Percentiles rank a stretch among this genome's conserved stretches.
These are phyloP conservation scores for Crocuta crocuta DNA, from an alignment of 2,113 vertebrate genomes.

Conservation along the genomic window DNA sequence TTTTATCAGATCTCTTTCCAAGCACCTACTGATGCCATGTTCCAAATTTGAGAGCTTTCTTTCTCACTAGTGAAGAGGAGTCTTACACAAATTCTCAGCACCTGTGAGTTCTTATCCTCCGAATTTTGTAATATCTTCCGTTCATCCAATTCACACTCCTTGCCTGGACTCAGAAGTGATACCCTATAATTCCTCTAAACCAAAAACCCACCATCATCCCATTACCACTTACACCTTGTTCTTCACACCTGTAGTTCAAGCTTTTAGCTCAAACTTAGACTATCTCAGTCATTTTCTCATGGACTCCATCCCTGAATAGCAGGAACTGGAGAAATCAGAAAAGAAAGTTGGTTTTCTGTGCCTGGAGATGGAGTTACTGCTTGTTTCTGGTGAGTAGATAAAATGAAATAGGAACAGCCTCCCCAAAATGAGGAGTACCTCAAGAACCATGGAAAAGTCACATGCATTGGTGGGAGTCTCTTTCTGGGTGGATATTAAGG, in stretches of 20 bases:
- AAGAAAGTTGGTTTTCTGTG: background rate
- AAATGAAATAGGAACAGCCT: background rate
- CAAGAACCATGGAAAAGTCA: background rate
- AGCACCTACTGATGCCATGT: background rate
- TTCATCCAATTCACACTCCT: background rate
- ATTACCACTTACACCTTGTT: background rate
- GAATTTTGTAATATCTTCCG: background rate
- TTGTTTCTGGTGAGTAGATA: background rate
- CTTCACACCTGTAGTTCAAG: background rate
- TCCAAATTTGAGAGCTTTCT: background rate
- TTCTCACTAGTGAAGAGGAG: background rate
- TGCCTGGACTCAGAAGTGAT: background rate
- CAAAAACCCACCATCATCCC: too few relatives aligned
- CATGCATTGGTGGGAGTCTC: fast-evolving
- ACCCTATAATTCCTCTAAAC: background rate
- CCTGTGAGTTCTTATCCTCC: background rate
- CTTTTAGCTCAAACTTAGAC: background rate
- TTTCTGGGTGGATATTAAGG: background rate
- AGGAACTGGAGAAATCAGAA: background rate
- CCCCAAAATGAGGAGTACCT: background rate
- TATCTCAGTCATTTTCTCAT: background rate
- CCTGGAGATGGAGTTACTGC: background rate
- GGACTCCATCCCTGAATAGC: background rate
- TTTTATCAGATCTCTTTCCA: background rate
- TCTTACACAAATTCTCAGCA: background rate